A percentile compares a stretch with the other conserved stretches of the same genome.
phyloP scores from a whole-genome alignment of 2,888 invertebrate species.

The Bombylius major region DNA sequence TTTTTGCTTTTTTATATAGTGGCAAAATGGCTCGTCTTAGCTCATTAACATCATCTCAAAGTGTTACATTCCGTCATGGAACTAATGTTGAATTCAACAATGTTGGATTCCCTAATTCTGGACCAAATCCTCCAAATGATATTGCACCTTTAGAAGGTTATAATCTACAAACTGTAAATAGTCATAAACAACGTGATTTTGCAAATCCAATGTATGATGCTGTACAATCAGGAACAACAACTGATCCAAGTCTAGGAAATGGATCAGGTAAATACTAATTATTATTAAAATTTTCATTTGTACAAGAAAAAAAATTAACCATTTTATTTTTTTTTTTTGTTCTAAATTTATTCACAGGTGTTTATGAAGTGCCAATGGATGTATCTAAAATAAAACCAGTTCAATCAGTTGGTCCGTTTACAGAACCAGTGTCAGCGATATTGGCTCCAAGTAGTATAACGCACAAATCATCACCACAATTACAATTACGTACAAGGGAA shows the following conservation, averaged over 20 bases:
- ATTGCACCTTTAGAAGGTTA: conserved; percentile 58
- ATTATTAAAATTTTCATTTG: background rate
- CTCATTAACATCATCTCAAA: conserved; percentile 72
- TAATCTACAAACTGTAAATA: conserved; percentile 60
- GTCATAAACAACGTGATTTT: conserved; percentile 74
- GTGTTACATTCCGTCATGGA: conserved; percentile 85
- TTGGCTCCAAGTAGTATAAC: conserved; percentile 72
- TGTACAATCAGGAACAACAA: conserved; percentile 49
- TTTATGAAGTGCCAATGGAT: conserved; percentile 73
- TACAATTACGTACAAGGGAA: conserved; percentile 61
- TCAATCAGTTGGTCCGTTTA: conserved; percentile 35
- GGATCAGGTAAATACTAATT: conserved; percentile 39
- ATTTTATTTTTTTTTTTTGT: background rate
- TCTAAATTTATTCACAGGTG: conserved; percentile 40
- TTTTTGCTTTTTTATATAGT: conserved; percentile 35
- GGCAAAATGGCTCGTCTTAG: conserved; percentile 70
- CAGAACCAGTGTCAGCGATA: conserved; percentile 56
- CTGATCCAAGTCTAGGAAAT: conserved; percentile 45
- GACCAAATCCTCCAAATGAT: conserved; percentile 28
- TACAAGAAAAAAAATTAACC: background rate
- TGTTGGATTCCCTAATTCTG: conserved; percentile 41
- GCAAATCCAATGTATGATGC: conserved; percentile 98
- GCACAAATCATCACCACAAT: conserved; percentile 60
- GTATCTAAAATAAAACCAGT: conserved; percentile 51
- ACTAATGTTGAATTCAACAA: conserved; percentile 80